A percentile compares a stretch with the other conserved stretches of the same genome.
Conservation (phyloP, 2,888 invertebrate species). For the Drosophila macrospina region DNA sequence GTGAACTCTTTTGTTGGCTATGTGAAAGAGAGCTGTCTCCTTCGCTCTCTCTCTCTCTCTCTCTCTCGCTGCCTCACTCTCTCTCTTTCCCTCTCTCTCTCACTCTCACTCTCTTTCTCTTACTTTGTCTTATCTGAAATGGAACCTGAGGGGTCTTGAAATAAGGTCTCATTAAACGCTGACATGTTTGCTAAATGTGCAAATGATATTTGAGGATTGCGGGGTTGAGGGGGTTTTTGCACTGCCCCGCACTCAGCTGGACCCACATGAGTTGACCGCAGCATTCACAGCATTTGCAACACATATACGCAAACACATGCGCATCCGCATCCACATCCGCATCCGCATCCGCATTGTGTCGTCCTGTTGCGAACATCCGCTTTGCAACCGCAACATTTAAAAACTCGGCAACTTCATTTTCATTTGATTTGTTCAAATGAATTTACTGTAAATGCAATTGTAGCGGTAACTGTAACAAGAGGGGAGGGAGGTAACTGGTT, state of each 20-base stretch:
- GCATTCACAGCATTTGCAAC: slow-evolving; percentile 1
- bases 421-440: slow-evolving; percentile 25
- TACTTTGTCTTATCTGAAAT: neutral
- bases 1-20: neutral
- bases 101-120: neutral
- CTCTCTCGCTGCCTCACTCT: no score
- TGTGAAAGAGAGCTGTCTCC: neutral
- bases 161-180: slow-evolving; percentile 18
- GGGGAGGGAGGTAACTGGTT: no score
- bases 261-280: slow-evolving; percentile 24
- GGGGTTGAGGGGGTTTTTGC: slow-evolving; percentile 13
- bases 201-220: slow-evolving; percentile 17
- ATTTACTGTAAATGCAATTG: slow-evolving; percentile 12
- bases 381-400: slow-evolving; percentile 20
- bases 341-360: slow-evolving; percentile 5
- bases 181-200: slow-evolving; percentile 23
- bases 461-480: slow-evolving; percentile 1
- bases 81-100: neutral
- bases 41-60: no score
- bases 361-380: slow-evolving; percentile 13
- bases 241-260: no score
- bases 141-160: neutral
- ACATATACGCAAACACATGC: slow-evolving; percentile 7
- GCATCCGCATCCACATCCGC: slow-evolving; percentile 2
- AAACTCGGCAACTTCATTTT: slow-evolving; percentile 19